Evolutionary conservation across 2,797 vertebrate species (phyloP).

Genomic region (Propithecus perrieri): DNA sequence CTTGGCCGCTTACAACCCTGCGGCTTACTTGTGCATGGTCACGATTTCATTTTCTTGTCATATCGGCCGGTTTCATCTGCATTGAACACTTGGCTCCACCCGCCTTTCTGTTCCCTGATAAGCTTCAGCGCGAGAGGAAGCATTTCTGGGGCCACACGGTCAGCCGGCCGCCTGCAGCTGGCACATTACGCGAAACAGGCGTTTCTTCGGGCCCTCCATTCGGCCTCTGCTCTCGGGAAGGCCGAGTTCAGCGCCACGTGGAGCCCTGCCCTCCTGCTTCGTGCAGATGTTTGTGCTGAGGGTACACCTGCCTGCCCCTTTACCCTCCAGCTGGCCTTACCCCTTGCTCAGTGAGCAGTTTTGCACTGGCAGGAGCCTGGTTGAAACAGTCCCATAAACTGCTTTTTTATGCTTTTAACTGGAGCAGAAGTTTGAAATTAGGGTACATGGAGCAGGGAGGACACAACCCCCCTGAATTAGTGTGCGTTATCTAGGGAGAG

Average conservation of each 20-base stretch:
- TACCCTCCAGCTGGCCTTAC: neutral
- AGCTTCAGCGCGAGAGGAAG: neutral
- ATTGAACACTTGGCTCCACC: neutral
- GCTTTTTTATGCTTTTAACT: neutral
- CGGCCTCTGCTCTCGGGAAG: neutral
- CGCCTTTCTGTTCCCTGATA: neutral
- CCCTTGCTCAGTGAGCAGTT: neutral
- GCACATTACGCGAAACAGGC: too few species aligned
- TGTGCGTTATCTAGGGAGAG: neutral
- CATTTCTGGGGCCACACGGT: neutral
- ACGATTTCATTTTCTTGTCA: neutral
- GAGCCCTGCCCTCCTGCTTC: neutral
- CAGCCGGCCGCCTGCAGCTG: fast-evolving
- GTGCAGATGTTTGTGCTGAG: neutral
- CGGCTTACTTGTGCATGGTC: neutral
- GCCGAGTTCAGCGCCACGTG: neutral
- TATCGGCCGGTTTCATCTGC: neutral
- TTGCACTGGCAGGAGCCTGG: neutral
- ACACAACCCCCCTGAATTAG: neutral
- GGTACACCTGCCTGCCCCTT: neutral
- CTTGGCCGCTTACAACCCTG: neutral
- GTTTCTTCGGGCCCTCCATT: neutral
- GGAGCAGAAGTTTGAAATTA: neutral
- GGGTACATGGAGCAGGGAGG: neutral
- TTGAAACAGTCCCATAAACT: neutral